Conservation (phyloP, 2,888 invertebrate genomes). For the Rhogogaster chlorosoma region DNA sequence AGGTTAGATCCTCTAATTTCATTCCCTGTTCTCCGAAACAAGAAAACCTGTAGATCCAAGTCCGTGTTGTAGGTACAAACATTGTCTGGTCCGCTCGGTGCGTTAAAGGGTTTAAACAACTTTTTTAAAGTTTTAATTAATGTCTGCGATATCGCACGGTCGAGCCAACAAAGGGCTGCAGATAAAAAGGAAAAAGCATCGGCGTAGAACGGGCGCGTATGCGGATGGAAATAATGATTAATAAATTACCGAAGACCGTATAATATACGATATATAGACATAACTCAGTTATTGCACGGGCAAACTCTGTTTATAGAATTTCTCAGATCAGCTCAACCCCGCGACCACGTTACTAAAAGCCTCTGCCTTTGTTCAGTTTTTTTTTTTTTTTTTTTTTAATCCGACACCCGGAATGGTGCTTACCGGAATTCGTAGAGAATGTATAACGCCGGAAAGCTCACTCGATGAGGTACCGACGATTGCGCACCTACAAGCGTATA, state of each 20-base stretch:
- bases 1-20: background rate
- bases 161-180: background rate
- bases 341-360: conserved; percentile 11
- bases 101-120: background rate
- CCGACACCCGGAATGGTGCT: background rate
- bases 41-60: background rate
- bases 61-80: background rate
- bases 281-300: conserved; percentile 16
- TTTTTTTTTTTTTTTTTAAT: background rate
- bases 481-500: background rate
- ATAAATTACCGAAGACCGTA: background rate
- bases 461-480: background rate
- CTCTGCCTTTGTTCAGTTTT: background rate
- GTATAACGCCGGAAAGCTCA: background rate
- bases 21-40: background rate
- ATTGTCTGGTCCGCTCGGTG: background rate
- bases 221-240: conserved; percentile 1
- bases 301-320: conserved; percentile 22
- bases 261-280: too few relatives aligned
- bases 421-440: background rate
- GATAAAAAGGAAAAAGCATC: background rate
- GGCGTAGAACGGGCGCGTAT: background rate
- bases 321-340: background rate
- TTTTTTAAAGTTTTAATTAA: background rate
- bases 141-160: background rate